Base-by-base conservation (phyloP, 2,888 invertebrate genomes). In the Troides oblongomaculatus region DNA sequence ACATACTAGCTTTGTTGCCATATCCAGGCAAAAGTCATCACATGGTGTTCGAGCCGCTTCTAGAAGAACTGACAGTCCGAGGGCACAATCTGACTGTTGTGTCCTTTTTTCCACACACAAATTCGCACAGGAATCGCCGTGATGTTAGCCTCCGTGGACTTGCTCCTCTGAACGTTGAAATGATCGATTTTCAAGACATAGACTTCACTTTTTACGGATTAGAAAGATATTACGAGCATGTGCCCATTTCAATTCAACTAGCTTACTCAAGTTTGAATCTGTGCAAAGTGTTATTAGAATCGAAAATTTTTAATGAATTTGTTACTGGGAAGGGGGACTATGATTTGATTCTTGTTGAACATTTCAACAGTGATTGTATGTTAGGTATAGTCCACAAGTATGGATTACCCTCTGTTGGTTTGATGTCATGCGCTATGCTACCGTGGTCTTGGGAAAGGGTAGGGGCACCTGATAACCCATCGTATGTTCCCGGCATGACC, bases 11-110 rank as follows among this genome's bases (percentile, higher is more conserved):
- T 17, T 72, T 90, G 1, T 85, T 93, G 56, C 87, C 88, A 2
- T 90, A 93, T 71, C 80, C 84, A 0, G 93, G 93, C 0, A 91
- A 89, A 69, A 94, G 93, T 66, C 93, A 94, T 73, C 87, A 92
- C 72, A 84, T 88, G 74, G 88, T 93, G 4, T 93, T 93, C 72
- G 84, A 88, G 60, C 89, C 92, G 0, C 75, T 93, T 10, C 71
- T 93, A 2, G 79, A 86, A 2, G 90, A 90, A 69, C 74, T 93
- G 60, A 84, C 83, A 0, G 72, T 71, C 1, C 83, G 90, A 1
- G 93, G 93, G 3, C 92, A 93, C 74, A 79, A 90, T 1, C 39
- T 93, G 0, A 93, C 92, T 2, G 90, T 93, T 1, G 79, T 93
- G 6, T 93, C 93, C 0, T 86, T 88, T 74, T 93, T 90, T 73